phyloP scores from a whole-genome alignment of 2,113 vertebrate genomes.

The Cyprinus carpio region DNA sequence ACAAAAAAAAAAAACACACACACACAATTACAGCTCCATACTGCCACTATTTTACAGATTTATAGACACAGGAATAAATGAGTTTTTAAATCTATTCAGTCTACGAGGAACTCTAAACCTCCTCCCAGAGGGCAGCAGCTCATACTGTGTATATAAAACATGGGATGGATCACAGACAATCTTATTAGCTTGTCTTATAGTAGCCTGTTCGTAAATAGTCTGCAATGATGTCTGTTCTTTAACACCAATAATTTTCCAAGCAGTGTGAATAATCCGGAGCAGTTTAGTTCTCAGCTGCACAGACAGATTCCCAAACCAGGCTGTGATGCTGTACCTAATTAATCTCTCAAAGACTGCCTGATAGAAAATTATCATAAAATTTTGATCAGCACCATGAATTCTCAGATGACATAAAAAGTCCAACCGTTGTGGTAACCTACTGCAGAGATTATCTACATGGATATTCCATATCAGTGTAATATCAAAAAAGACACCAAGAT shows the following conservation, averaged over 20 bases:
- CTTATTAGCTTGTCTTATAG: no score
- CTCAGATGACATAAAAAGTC: neutral
- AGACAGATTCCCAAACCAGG: neutral
- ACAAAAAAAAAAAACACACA: no score
- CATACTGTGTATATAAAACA: no score
- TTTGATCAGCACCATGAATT: neutral
- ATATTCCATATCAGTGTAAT: neutral
- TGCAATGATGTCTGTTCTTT: neutral
- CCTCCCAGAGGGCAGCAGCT: no score
- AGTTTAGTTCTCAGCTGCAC: neutral
- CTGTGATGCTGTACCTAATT: neutral
- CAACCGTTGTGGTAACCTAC: neutral
- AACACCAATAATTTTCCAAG: neutral
- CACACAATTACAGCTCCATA: no score
- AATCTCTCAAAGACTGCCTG: neutral
- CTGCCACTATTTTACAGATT: no score
- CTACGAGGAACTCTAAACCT: no score
- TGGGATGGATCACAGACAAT: no score
- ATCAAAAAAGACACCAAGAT: neutral
- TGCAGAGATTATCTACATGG: neutral
- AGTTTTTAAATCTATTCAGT: no score
- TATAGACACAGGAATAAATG: no score
- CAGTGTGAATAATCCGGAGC: neutral
- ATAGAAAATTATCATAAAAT: no score
- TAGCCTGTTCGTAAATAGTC: neutral